These are phyloP conservation scores for Gasterosteus aculeatus DNA, from an alignment of 2,113 vertebrate genomes.

Conservation along the genomic window DNA sequence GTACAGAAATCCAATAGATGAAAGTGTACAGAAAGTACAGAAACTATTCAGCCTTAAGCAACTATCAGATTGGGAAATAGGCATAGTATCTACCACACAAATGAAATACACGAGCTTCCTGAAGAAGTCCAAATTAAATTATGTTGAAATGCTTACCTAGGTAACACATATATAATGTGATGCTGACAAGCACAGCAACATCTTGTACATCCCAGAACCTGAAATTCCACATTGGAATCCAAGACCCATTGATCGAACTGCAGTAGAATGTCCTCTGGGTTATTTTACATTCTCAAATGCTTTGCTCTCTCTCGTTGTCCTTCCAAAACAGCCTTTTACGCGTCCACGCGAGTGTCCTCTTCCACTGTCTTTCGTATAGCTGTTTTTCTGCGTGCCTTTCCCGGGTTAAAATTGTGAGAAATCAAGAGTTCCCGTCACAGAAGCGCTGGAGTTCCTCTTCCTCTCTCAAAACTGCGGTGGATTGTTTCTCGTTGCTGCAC, in stretches of 20 bases:
- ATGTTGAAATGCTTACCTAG: constrained; percentile 62
- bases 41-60: constrained; percentile 6
- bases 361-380: not conserved
- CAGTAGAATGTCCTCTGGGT: constrained; percentile 53
- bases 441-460: constrained; percentile 15
- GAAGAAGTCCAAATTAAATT: not conserved
- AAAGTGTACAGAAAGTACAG: too few species aligned
- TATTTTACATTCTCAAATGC: constrained; percentile 38
- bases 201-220: constrained; percentile 61
- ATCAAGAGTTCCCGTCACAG: not conserved
- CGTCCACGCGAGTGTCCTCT: not conserved
- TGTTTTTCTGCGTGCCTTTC: not conserved
- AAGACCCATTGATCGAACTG: constrained; percentile 57
- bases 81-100: not conserved
- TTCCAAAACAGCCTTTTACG: not conserved
- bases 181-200: constrained; percentile 65
- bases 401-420: not conserved
- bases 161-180: constrained; percentile 57
- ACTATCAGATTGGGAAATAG: not conserved
- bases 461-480: constrained; percentile 34
- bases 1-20: too few species aligned
- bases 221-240: constrained; percentile 69
- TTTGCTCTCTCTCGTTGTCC: not conserved
- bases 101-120: too few species aligned
- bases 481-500: constrained; percentile 45